These are phyloP conservation scores for Chironomus tentans DNA, from an alignment of 2,888 invertebrate genomes.

Conservation along the genomic window DNA sequence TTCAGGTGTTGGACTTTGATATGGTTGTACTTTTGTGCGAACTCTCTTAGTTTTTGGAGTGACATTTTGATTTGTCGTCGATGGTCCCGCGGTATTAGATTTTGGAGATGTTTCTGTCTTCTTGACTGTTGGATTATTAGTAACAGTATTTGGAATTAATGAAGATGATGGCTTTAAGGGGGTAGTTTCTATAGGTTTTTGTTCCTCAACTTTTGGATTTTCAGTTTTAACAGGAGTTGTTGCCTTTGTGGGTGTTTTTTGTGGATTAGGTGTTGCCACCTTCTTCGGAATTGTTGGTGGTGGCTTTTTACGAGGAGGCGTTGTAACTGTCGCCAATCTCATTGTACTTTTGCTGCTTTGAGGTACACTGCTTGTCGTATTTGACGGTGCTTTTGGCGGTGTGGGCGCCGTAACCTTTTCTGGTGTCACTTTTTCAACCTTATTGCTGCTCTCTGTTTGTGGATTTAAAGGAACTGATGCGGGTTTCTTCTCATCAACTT, in stretches of 20 bases:
- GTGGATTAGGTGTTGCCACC: not conserved
- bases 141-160: not conserved
- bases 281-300: conserved; percentile 4
- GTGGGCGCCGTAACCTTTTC: not conserved
- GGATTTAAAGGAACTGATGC: too few species aligned
- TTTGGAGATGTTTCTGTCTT: conserved; percentile 31
- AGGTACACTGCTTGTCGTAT: too few species aligned
- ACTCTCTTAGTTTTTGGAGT: conserved; percentile 34
- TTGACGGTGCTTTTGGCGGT: not conserved
- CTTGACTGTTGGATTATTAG: not conserved
- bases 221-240: not conserved
- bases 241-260: conserved; percentile 32
- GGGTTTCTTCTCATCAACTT: not conserved
- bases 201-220: not conserved
- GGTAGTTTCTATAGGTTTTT: not conserved
- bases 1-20: conserved; percentile 75
- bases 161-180: not conserved
- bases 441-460: not conserved
- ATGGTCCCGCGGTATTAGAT: conserved; percentile 35
- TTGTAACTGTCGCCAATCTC: conserved; percentile 21
- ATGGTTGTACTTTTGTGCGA: conserved; percentile 50
- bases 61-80: conserved; percentile 33
- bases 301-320: not conserved
- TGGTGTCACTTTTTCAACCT: not conserved
- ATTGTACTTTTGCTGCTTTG: conserved; percentile 8